These are phyloP conservation scores for Euphonia xanthogaster DNA, from an alignment of 2,797 vertebrate genomes.

Conservation along the genomic window DNA sequence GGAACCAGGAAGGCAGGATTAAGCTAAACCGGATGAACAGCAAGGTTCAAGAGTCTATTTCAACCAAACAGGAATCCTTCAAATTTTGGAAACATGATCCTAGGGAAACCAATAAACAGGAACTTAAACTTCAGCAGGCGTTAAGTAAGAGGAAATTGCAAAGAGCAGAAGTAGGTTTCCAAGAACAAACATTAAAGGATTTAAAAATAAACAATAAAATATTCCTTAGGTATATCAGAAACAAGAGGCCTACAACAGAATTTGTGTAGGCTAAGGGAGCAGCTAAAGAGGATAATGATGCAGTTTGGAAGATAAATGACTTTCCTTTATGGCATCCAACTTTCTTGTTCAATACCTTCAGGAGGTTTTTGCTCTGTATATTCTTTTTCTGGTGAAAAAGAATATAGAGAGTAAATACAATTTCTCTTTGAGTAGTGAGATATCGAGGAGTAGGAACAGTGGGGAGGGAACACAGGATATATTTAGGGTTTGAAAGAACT, in stretches of 20 bases:
- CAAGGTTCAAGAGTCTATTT: constrained; percentile 48
- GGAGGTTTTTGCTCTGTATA: neutral
- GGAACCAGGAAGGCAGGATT: constrained; percentile 51
- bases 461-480: neutral
- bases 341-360: neutral
- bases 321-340: neutral
- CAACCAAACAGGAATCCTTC: constrained; percentile 52
- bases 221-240: constrained; percentile 26
- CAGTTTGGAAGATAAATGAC: neutral
- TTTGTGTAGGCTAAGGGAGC: neutral
- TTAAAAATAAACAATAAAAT: constrained; percentile 64
- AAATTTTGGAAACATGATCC: constrained; percentile 63
- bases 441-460: neutral
- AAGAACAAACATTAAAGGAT: constrained; percentile 49
- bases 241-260: neutral
- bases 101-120: constrained; percentile 61
- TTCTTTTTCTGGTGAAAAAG: neutral
- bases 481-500: neutral
- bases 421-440: neutral
- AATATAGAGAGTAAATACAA: neutral
- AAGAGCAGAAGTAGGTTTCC: constrained; percentile 39
- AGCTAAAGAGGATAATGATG: neutral
- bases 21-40: constrained; percentile 52
- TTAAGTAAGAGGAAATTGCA: constrained; percentile 69
- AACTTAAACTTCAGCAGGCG: constrained; percentile 55